Conservation (phyloP, 2,888 invertebrate species). For the Ormyrus labotus region DNA sequence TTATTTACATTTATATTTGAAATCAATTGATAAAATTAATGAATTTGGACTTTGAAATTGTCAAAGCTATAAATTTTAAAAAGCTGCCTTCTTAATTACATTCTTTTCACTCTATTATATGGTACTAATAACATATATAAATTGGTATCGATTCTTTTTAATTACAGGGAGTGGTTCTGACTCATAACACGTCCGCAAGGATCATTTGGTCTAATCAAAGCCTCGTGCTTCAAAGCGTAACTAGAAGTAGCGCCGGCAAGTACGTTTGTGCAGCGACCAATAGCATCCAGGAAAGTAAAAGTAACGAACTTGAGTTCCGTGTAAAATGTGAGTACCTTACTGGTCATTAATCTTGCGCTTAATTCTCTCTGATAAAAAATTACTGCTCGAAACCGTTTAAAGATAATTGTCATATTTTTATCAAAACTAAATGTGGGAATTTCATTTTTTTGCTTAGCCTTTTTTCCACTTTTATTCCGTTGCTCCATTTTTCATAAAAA, state of each 20-base stretch:
- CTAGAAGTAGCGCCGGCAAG: conserved; percentile 88
- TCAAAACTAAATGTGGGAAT: no score
- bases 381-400: no score
- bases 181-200: conserved; percentile 91
- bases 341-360: no score
- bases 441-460: no score
- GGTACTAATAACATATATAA: neutral
- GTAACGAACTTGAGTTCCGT: conserved; percentile 89
- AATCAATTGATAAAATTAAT: neutral
- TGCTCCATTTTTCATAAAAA: no score
- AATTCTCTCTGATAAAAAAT: no score
- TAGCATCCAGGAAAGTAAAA: conserved; percentile 90
- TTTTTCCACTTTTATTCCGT: no score
- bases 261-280: conserved; percentile 94
- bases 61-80: no score
- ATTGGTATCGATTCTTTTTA: conserved; percentile 25
- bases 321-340: conserved; percentile 87
- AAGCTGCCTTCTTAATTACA: no score
- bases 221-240: conserved; percentile 92
- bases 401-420: no score
- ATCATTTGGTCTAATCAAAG: conserved; percentile 95
- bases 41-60: no score
- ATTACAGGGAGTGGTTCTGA: conserved; percentile 85
- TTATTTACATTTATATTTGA: neutral
- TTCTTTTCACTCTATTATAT: neutral